Conservation (phyloP, 2,113 vertebrate genomes). For the Rynchops niger region DNA sequence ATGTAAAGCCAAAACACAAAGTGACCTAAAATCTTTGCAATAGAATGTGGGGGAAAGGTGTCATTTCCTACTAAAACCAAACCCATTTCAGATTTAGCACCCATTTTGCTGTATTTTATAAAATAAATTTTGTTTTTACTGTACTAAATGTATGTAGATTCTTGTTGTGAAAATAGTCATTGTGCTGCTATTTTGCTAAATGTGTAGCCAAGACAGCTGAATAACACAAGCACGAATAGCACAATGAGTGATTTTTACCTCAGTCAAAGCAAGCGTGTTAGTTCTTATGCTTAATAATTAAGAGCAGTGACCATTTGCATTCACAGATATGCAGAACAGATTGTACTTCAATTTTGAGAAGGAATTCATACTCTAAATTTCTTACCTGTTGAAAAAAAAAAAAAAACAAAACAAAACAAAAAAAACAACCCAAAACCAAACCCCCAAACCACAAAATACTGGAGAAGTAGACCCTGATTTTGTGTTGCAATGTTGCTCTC, state of each 20-base stretch:
- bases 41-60: background rate
- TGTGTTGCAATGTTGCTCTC: background rate
- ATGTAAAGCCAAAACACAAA: background rate
- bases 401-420: background rate
- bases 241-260: background rate
- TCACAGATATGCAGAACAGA: slow-evolving; percentile 27
- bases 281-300: background rate
- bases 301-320: slow-evolving; percentile 32
- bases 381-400: background rate
- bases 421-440: background rate
- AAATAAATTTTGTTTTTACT: background rate
- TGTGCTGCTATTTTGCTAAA: background rate
- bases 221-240: background rate
- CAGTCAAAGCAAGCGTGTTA: background rate
- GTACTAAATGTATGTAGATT: background rate
- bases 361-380: background rate
- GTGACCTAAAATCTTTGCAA: background rate
- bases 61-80: background rate
- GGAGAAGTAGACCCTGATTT: background rate
- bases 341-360: background rate
- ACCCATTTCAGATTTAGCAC: background rate
- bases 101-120: background rate
- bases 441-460: background rate
- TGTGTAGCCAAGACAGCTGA: background rate
- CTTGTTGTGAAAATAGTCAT: background rate